Evolutionary conservation across 2,888 invertebrate genomes (phyloP).

Genomic region (Drosophila fulvimacula): DNA sequence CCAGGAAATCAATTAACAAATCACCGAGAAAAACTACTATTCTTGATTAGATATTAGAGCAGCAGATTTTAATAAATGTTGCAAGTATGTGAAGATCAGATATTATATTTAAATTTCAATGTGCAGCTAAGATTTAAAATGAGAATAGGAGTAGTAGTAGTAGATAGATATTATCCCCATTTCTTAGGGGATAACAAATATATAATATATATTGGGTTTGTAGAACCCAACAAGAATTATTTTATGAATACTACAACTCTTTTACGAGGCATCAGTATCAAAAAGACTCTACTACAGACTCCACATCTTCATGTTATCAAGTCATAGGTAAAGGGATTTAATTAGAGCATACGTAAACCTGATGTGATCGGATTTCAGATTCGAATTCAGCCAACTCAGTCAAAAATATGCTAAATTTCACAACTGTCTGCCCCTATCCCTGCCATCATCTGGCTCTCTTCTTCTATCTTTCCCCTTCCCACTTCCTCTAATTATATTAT

Average conservation of each 20-base stretch:
- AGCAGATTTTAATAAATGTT: background rate
- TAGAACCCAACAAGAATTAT: too few relatives aligned
- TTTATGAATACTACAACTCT: too few relatives aligned
- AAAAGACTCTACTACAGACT: too few relatives aligned
- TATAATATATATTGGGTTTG: too few relatives aligned
- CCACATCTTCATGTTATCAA: background rate
- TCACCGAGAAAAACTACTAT: background rate
- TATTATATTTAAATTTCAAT: background rate
- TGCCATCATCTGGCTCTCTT: too few relatives aligned
- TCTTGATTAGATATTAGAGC: background rate
- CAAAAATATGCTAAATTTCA: background rate
- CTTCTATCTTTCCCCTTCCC: too few relatives aligned
- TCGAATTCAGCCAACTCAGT: background rate
- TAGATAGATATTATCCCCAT: too few relatives aligned
- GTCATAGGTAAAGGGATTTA: background rate
- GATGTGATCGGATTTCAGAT: background rate
- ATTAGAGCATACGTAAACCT: background rate
- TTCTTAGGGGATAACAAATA: too few relatives aligned
- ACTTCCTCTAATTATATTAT: background rate
- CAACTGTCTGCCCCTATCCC: too few relatives aligned
- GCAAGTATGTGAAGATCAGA: background rate
- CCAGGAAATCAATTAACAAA: conserved; percentile 10
- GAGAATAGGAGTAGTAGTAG: too few relatives aligned
- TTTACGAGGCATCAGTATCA: too few relatives aligned
- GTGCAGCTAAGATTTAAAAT: background rate